Evolutionary conservation across 2,113 vertebrate species (phyloP).

Genomic region (Casuarius casuarius): DNA sequence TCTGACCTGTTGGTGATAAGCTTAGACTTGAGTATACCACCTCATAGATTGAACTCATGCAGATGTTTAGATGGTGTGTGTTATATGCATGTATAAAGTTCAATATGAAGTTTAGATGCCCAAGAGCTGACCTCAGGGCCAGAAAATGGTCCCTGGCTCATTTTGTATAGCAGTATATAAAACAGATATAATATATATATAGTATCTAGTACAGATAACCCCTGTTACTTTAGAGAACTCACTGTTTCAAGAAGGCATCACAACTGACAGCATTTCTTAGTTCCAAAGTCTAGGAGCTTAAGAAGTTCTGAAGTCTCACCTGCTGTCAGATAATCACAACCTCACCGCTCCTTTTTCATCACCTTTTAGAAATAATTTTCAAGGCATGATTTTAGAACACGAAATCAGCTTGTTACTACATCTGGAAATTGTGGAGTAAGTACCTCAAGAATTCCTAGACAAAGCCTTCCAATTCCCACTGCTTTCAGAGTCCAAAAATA

Average conservation of each 20-base stretch:
- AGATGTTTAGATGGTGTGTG: not conserved
- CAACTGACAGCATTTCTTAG: not conserved
- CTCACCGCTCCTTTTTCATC: not conserved
- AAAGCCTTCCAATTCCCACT: not conserved
- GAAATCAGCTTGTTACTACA: not conserved
- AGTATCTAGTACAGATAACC: not conserved
- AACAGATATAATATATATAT: not conserved
- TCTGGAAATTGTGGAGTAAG: not conserved
- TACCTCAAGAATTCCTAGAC: not conserved
- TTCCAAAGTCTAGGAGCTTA: not conserved
- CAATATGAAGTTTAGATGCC: not conserved
- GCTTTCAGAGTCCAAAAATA: not conserved
- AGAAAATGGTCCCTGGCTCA: not conserved
- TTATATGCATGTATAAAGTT: not conserved
- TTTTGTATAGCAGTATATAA: not conserved
- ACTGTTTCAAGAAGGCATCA: not conserved
- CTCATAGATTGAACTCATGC: not conserved
- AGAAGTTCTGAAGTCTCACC: not conserved
- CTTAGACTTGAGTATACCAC: rapidly evolving
- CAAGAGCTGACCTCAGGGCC: not conserved
- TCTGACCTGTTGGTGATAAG: rapidly evolving
- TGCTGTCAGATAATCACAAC: not conserved
- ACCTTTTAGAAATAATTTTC: not conserved
- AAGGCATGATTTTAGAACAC: not conserved
- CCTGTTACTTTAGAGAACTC: not conserved